Evolutionary conservation across 1,140 invertebrate species (phyloP).

Genomic region (Coenobita brevimanus): DNA sequence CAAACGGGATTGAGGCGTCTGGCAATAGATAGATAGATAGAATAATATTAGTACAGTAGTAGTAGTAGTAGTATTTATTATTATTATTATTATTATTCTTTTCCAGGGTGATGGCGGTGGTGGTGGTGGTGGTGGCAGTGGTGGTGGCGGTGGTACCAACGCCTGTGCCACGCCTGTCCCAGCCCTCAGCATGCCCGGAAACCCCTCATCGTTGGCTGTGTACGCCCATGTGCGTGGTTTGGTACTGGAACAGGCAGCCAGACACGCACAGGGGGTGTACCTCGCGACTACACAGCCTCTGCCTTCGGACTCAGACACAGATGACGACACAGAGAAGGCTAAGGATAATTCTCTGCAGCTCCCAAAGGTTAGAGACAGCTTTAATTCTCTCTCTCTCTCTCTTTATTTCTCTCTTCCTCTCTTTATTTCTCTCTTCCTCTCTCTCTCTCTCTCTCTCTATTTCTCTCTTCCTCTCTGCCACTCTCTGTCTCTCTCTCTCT

Average conservation of each 20-base stretch:
- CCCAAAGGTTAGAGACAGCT: constrained; percentile 34
- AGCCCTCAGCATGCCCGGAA: constrained; percentile 42
- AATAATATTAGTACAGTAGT: no score
- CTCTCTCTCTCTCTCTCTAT: neutral
- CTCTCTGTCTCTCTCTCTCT: no score
- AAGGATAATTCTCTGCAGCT: constrained; percentile 33
- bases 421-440: neutral
- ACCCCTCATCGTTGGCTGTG: constrained; percentile 50
- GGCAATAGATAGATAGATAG: no score
- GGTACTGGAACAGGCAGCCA: constrained; percentile 46
- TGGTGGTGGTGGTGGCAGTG: constrained; percentile 18
- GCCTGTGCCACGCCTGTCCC: constrained; percentile 35
- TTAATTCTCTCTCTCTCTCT: neutral
- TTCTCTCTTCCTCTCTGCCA: no score
- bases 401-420: neutral
- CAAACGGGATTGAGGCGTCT: no score
- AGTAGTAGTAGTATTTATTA: no score
- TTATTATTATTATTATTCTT: no score
- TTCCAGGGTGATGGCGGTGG: no score
- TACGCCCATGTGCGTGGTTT: constrained; percentile 54
- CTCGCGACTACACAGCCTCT: constrained; percentile 50
- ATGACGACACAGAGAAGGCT: constrained; percentile 36
- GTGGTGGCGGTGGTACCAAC: constrained; percentile 40
- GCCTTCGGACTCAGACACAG: constrained; percentile 53
- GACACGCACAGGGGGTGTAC: constrained; percentile 47